Evolutionary conservation across 2,797 vertebrate genomes (phyloP).

Genomic region (Erethizon dorsatum): DNA sequence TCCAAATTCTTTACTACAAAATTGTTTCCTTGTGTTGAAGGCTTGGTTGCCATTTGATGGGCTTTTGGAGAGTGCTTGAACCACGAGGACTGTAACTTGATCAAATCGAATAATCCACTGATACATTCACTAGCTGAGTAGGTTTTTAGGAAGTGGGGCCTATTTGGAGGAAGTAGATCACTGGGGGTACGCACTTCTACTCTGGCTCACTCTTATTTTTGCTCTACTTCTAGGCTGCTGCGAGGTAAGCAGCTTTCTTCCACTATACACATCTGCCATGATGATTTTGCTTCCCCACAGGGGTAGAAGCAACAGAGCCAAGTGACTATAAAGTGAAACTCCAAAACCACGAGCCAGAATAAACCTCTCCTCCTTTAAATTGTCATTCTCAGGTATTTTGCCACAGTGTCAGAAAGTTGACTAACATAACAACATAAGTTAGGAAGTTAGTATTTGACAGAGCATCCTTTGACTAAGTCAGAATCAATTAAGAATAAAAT

Average conservation of each 20-base stretch:
- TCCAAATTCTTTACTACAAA: too few species aligned
- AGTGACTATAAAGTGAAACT: background rate
- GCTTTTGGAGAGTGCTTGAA: background rate
- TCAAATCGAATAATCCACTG: background rate
- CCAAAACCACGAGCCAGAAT: background rate
- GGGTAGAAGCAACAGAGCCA: background rate
- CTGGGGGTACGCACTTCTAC: accelerated
- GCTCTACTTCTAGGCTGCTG: background rate
- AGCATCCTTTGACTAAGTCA: background rate
- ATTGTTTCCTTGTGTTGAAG: background rate
- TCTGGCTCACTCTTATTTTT: background rate
- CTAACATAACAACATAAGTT: background rate
- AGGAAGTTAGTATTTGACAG: background rate
- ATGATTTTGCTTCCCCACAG: background rate
- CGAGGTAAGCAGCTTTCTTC: background rate
- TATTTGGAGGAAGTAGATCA: background rate
- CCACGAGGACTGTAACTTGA: background rate
- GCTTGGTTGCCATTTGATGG: background rate
- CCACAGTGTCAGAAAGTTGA: background rate
- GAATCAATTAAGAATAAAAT: slow-evolving; percentile 21
- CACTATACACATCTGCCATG: too few species aligned
- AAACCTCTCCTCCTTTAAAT: background rate
- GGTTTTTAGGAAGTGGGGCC: background rate
- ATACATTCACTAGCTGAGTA: background rate
- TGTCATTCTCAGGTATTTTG: background rate